Conservation (phyloP, 2,888 invertebrate genomes). For the Ennomos fuscantarius region DNA sequence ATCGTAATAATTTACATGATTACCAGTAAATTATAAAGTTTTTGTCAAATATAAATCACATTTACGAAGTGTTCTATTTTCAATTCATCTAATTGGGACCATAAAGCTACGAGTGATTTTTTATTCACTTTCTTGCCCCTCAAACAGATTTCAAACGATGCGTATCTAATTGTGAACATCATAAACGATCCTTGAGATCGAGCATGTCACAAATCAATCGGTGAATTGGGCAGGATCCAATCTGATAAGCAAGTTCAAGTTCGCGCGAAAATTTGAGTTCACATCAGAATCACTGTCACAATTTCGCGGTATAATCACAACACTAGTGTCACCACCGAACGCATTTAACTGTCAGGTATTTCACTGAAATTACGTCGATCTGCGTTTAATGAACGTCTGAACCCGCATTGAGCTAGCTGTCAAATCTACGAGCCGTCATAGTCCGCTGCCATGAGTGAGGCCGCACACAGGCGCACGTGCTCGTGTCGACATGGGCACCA, state of each 20-base stretch:
- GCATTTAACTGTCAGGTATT: constrained; percentile 72
- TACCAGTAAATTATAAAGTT: constrained; percentile 29
- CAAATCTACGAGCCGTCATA: constrained; percentile 86
- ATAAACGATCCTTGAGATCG: constrained; percentile 69
- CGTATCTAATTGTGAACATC: constrained; percentile 79
- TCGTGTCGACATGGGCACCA: constrained; percentile 73
- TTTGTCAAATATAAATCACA: constrained; percentile 35
- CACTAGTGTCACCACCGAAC: constrained; percentile 62
- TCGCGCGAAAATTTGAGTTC: constrained; percentile 67
- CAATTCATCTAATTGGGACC: constrained; percentile 19
- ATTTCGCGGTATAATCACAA: constrained; percentile 48
- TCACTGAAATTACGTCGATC: constrained; percentile 79
- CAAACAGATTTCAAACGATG: constrained; percentile 68
- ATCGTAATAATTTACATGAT: constrained; percentile 41
- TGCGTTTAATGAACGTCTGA: constrained; percentile 83
- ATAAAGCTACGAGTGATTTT: constrained; percentile 48
- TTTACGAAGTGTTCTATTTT: constrained; percentile 21
- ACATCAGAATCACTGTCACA: constrained; percentile 48
- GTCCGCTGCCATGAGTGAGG: constrained; percentile 83
- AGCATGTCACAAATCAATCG: constrained; percentile 77
- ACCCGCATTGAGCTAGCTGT: constrained; percentile 86
- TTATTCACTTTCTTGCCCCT: constrained; percentile 77
- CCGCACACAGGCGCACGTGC: constrained; percentile 76
- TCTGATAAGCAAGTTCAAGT: constrained; percentile 65
- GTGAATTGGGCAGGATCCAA: constrained; percentile 57